phyloP scores from a whole-genome alignment of 2,113 vertebrate species.

The Vidua chalybeata region DNA sequence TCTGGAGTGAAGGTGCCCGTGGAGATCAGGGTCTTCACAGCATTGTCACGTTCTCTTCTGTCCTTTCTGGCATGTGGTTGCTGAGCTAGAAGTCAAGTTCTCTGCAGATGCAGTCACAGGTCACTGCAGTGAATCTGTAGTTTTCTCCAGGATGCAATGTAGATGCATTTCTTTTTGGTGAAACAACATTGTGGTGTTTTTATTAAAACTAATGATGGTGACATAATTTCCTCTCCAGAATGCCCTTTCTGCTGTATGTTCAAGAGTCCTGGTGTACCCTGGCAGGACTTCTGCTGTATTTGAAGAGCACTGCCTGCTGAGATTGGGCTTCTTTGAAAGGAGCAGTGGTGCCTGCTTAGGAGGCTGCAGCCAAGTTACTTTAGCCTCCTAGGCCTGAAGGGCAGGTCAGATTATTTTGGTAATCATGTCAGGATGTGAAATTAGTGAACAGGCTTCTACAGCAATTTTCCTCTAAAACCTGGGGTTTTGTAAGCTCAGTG shows the following conservation, averaged over 20 bases:
- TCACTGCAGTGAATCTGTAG: not conserved
- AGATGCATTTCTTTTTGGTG: not conserved
- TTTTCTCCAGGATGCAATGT: not conserved
- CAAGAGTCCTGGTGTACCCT: not conserved
- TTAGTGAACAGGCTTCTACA: not conserved
- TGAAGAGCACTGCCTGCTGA: not conserved
- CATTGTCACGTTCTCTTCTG: not conserved
- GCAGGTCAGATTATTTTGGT: not conserved
- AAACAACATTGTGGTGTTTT: not conserved
- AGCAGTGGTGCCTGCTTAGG: not conserved
- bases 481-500: not conserved
- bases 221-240: not conserved
- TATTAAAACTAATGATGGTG: not conserved
- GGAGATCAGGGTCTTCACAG: not conserved
- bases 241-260: accelerated
- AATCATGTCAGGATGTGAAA: not conserved
- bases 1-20: not conserved
- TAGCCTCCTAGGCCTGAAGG: not conserved
- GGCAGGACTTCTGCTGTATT: not conserved
- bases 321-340: not conserved
- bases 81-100: not conserved
- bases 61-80: not conserved
- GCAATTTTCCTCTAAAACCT: not conserved
- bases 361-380: not conserved
- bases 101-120: not conserved